Conservation (phyloP, 92 coral and sea anemone genomes). For the Porites rus region DNA sequence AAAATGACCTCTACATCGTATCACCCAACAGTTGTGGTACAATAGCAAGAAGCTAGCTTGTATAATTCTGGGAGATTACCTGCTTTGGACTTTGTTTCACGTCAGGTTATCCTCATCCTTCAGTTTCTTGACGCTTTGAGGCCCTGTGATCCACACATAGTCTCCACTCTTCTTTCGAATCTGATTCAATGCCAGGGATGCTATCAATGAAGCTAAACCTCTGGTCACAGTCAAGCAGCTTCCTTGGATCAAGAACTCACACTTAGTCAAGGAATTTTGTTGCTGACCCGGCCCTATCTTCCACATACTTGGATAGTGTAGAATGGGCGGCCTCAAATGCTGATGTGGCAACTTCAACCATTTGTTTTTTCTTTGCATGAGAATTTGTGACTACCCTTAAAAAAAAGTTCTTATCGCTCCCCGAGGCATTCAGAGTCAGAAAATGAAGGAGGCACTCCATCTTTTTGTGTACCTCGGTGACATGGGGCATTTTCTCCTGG, state of each 20-base stretch:
- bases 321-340: conserved; percentile 54
- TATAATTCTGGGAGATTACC: no score
- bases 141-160: no score
- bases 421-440: conserved; percentile 33
- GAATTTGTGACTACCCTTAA: conserved; percentile 26
- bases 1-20: no score
- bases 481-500: conserved; percentile 52
- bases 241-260: conserved; percentile 54
- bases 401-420: conserved; percentile 46
- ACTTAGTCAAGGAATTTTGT: conserved; percentile 49
- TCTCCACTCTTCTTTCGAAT: conserved; percentile 63
- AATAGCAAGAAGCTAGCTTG: no score
- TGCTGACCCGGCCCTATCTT: conserved; percentile 73
- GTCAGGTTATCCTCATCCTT: no score
- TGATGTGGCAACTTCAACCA: conserved; percentile 18
- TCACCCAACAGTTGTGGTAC: no score
- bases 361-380: conserved; percentile 37
- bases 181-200: conserved; percentile 61
- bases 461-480: conserved; percentile 53
- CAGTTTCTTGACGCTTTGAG: no score
- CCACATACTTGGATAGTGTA: conserved; percentile 61
- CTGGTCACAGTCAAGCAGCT: conserved; percentile 17
- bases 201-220: conserved; percentile 24
- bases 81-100: no score
- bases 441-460: conserved; percentile 46